These are phyloP conservation scores for Phasianus colchicus DNA, from an alignment of 2,113 vertebrate species.

Conservation along the genomic window DNA sequence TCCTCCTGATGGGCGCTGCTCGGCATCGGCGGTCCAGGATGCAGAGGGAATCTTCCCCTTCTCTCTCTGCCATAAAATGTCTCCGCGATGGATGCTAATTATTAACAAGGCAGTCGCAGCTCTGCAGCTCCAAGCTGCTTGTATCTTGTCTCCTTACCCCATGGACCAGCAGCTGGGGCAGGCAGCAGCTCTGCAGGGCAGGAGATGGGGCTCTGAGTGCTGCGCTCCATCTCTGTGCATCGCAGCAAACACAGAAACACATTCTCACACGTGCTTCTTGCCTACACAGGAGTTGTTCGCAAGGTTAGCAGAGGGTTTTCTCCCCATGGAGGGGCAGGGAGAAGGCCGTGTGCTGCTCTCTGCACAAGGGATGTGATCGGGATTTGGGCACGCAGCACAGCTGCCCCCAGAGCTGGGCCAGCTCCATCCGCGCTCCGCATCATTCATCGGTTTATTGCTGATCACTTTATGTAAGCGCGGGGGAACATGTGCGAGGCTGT, in stretches of 20 bases:
- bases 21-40: not conserved
- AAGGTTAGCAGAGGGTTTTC: not conserved
- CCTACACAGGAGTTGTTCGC: not conserved
- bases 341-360: not conserved
- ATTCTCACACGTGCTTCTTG: not conserved
- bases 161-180: not conserved
- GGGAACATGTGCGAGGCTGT: not conserved
- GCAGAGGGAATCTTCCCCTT: not conserved
- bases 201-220: not conserved
- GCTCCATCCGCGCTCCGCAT: not conserved
- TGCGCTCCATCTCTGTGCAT: not conserved
- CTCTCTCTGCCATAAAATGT: not conserved
- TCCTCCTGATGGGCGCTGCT: not conserved
- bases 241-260: not conserved
- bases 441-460: not conserved
- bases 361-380: not conserved
- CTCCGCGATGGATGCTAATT: not conserved
- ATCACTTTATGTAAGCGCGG: not conserved
- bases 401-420: not conserved
- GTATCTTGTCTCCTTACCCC: not conserved
- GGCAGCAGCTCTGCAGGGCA: accelerated
- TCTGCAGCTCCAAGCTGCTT: not conserved
- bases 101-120: accelerated
- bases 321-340: not conserved
- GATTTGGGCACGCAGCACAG: not conserved